phyloP scores from a whole-genome alignment of 2,797 vertebrate species.

The Poecilia wingei region DNA sequence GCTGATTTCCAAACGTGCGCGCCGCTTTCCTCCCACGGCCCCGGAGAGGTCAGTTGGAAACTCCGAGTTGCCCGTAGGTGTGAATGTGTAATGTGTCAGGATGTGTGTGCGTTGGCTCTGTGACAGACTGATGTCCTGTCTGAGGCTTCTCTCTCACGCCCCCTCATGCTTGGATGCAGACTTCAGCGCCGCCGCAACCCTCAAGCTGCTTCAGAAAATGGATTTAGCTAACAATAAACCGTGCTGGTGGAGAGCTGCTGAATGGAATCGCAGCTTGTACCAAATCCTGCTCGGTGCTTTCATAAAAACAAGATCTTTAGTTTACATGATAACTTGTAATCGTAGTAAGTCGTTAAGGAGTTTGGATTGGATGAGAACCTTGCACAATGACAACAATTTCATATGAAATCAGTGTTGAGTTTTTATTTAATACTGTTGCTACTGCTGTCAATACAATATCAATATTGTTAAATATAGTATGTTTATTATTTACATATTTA shows the following conservation, averaged over 20 bases:
- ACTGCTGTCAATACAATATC: neutral
- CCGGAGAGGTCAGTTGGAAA: conserved; percentile 59
- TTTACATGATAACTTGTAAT: neutral
- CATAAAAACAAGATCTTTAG: neutral
- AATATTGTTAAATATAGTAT: neutral
- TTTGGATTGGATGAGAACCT: neutral
- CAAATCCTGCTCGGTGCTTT: neutral
- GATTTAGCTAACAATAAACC: conserved; percentile 8
- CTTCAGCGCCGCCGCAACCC: conserved; percentile 17
- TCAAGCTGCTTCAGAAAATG: conserved; percentile 15
- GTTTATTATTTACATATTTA: neutral
- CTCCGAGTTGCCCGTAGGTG: conserved; percentile 51
- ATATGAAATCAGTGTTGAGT: neutral
- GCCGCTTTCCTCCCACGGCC: conserved; percentile 54
- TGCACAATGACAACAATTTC: neutral
- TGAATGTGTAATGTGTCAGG: conserved; percentile 51
- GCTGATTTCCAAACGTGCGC: conserved; percentile 41
- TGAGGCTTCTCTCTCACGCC: conserved; percentile 8
- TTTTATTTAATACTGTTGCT: neutral
- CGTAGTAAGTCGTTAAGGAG: neutral
- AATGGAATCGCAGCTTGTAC: neutral
- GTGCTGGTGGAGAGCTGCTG: neutral
- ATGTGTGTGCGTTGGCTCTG: conserved; percentile 34
- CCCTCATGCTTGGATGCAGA: conserved; percentile 35
- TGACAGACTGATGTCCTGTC: conserved; percentile 45